A percentile compares a stretch with the other conserved stretches of the same genome.
Conservation (phyloP, 2,888 invertebrate genomes). For the Sipha maydis region DNA sequence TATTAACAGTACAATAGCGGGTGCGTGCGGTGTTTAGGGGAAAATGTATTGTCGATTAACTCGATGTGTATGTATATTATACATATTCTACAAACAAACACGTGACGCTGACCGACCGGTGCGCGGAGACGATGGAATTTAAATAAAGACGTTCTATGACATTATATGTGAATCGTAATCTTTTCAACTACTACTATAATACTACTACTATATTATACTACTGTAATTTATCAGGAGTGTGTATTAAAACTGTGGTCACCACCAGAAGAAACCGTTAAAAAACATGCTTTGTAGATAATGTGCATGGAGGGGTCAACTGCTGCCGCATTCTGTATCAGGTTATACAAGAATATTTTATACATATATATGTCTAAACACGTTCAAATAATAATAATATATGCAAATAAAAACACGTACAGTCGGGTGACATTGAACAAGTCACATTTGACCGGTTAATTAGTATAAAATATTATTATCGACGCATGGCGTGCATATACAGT, state of each 20-base stretch:
- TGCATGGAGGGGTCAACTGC: neutral
- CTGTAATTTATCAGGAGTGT: no score
- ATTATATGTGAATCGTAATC: slow-evolving; percentile 12
- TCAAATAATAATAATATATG: neutral
- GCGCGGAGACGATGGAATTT: slow-evolving; percentile 15
- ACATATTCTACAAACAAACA: neutral
- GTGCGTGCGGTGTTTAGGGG: neutral
- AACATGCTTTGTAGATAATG: neutral
- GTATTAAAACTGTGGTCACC: neutral
- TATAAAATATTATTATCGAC: no score
- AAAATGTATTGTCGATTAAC: no score
- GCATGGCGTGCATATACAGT: no score
- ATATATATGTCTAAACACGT: neutral
- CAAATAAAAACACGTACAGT: neutral
- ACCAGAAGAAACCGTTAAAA: slow-evolving; percentile 49
- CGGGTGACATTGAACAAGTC: neutral
- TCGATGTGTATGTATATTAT: neutral
- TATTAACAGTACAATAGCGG: neutral
- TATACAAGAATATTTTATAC: neutral
- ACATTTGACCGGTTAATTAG: neutral
- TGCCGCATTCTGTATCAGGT: slow-evolving; percentile 18
- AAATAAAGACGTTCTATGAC: slow-evolving; percentile 12
- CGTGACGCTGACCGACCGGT: neutral
- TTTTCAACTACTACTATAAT: neutral
- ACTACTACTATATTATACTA: no score